Percentiles rank a stretch among this genome's conserved stretches.
phyloP scores from a whole-genome alignment of 92 coral and sea anemone genomes.

The Anthopleura xanthogrammica region DNA sequence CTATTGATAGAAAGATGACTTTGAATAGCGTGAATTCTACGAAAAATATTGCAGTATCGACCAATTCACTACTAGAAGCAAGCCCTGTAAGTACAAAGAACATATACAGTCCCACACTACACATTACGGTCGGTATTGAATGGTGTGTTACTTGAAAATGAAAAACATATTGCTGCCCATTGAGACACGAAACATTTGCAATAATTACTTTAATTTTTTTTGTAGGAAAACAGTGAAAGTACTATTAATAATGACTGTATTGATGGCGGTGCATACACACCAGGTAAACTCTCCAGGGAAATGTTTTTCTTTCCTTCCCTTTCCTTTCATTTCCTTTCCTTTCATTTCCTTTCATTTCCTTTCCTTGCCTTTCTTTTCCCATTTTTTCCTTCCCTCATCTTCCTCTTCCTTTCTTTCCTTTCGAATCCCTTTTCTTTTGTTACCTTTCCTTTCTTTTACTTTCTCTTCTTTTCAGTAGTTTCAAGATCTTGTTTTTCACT shows the following conservation, averaged over 20 bases:
- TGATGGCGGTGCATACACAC: constrained; percentile 17
- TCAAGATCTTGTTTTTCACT: constrained; percentile 15
- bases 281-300: not conserved
- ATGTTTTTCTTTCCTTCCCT: not conserved
- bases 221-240: constrained; percentile 35
- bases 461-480: not conserved
- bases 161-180: not conserved
- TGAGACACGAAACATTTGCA: not conserved
- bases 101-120: no score
- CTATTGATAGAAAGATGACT: constrained; percentile 23
- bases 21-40: constrained; percentile 11
- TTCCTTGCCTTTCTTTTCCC: not conserved
- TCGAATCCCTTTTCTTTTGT: not conserved
- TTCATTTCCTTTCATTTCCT: not conserved
- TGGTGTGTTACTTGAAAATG: not conserved
- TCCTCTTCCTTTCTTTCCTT: no score
- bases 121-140: not conserved
- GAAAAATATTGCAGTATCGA: constrained; percentile 4
- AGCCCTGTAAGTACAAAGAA: constrained; percentile 13
- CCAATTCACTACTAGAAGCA: not conserved
- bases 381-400: not conserved
- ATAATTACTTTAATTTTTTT: not conserved
- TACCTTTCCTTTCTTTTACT: not conserved
- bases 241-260: not conserved
- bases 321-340: not conserved